phyloP scores from a whole-genome alignment of 2,113 vertebrate species.

The Peromyscus maniculatus region DNA sequence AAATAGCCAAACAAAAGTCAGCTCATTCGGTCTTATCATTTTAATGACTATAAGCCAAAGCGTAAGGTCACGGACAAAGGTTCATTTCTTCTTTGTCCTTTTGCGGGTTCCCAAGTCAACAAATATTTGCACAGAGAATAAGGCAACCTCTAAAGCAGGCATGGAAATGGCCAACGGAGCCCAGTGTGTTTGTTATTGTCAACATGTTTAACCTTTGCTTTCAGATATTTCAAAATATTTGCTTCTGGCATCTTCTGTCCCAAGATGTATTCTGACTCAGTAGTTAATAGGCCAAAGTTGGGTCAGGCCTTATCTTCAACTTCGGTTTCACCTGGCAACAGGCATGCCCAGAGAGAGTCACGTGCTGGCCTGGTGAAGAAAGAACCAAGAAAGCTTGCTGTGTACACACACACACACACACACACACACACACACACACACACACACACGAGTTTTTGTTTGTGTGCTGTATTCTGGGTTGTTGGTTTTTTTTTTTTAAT shows the following conservation, averaged over 20 bases:
- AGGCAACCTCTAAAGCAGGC: conserved; percentile 54
- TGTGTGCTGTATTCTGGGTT: not conserved
- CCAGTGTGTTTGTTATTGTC: not conserved
- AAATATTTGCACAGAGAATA: conserved; percentile 44
- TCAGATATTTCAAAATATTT: conserved; percentile 64
- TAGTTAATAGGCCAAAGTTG: not conserved
- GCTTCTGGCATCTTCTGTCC: not conserved
- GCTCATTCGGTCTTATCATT: conserved; percentile 49
- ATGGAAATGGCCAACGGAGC: not conserved
- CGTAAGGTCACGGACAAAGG: conserved; percentile 51
- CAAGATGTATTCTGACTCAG: conserved; percentile 45
- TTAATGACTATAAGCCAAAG: conserved; percentile 51
- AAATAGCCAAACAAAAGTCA: conserved; percentile 40
- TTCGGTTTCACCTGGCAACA: not conserved
- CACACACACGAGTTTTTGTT: not conserved
- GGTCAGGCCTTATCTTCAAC: not conserved
- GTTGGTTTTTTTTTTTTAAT: not conserved
- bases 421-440: not conserved
- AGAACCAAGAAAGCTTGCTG: not conserved
- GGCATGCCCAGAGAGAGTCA: not conserved
- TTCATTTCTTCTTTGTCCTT: conserved; percentile 43
- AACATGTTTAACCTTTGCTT: conserved; percentile 66
- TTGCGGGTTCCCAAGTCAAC: conserved; percentile 42
- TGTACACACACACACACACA: not conserved
- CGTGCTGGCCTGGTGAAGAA: not conserved